Percentiles rank a stretch among this genome's conserved stretches.
phyloP scores from a whole-genome alignment of 2,113 vertebrate genomes.

The Zapus hudsonius region DNA sequence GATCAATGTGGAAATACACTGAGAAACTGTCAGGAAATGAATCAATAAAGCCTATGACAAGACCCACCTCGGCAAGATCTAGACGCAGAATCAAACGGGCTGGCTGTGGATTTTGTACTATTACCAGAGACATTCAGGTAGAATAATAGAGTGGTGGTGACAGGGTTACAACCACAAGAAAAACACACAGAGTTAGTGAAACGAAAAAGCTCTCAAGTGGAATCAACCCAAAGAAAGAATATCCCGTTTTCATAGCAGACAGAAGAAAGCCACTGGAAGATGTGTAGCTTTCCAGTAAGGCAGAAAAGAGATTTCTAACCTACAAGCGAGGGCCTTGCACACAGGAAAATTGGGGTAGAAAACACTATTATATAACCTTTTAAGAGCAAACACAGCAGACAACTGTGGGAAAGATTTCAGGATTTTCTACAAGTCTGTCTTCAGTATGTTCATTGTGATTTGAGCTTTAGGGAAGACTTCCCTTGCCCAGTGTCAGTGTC shows the following conservation, averaged over 20 bases:
- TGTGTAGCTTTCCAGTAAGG: neutral
- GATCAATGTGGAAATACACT: conserved; percentile 65
- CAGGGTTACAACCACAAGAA: neutral
- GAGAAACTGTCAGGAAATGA: conserved; percentile 58
- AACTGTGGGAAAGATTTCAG: neutral
- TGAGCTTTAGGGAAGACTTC: conserved; percentile 3
- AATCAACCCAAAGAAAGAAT: neutral
- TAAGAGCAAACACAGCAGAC: neutral
- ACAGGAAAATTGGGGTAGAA: neutral
- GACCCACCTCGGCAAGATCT: neutral
- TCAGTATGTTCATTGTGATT: neutral
- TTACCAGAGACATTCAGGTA: neutral
- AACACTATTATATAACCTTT: neutral
- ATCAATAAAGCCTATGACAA: conserved; percentile 33
- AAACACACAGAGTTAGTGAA: neutral
- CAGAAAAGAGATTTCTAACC: neutral
- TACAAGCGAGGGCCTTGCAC: neutral
- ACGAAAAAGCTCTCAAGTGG: neutral
- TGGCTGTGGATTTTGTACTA: neutral
- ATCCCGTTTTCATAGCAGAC: neutral
- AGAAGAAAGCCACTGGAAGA: conserved; percentile 26
- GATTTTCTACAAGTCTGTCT: neutral
- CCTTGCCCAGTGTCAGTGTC: neutral
- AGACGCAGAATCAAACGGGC: neutral
- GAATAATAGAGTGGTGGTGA: conserved; percentile 13